A percentile compares a stretch with the other conserved stretches of the same genome.
These are phyloP conservation scores for Lepidonotus clava DNA, from an alignment of 2,888 invertebrate genomes.

Conservation along the genomic window DNA sequence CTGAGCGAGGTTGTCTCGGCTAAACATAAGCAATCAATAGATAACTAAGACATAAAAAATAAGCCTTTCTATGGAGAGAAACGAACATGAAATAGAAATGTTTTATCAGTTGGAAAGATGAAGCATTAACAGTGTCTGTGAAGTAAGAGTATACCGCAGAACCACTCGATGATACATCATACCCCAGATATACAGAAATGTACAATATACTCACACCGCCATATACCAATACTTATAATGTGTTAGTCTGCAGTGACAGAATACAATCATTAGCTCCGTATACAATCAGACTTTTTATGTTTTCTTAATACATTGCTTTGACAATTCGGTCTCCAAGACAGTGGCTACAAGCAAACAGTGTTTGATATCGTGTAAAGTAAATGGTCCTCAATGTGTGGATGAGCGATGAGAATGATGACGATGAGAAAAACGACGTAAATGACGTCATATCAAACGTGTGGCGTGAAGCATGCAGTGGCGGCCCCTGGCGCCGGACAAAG, in stretches of 20 bases:
- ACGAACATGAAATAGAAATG: slow-evolving; percentile 24
- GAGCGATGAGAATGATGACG: background rate
- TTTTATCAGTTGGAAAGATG: slow-evolving; percentile 43
- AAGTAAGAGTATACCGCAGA: slow-evolving; percentile 18
- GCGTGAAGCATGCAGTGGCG: slow-evolving; percentile 40
- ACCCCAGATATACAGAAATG: slow-evolving; percentile 44
- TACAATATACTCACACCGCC: slow-evolving; percentile 34
- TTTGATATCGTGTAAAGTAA: slow-evolving; percentile 42
- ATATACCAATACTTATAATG: slow-evolving; percentile 15
- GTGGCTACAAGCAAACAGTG: slow-evolving; percentile 30
- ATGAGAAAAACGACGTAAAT: background rate
- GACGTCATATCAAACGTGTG: slow-evolving; percentile 9
- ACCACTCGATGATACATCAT: slow-evolving; percentile 15
- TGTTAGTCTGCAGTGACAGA: slow-evolving; percentile 35
- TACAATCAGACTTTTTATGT: slow-evolving; percentile 24
- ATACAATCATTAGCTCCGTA: slow-evolving; percentile 7
- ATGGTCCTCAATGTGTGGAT: slow-evolving; percentile 36
- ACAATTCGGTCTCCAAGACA: slow-evolving; percentile 5
- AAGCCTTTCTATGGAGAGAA: slow-evolving; percentile 18
- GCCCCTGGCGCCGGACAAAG: slow-evolving; percentile 19
- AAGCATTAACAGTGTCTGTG: slow-evolving; percentile 42
- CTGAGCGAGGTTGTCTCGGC: background rate
- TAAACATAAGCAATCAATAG: background rate
- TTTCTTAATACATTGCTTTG: slow-evolving; percentile 43
- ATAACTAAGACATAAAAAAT: background rate